Evolutionary conservation across 2,113 vertebrate genomes (phyloP), one percentile per base, ranked within the genome.

Genomic region (Eublepharis macularius): DNA sequence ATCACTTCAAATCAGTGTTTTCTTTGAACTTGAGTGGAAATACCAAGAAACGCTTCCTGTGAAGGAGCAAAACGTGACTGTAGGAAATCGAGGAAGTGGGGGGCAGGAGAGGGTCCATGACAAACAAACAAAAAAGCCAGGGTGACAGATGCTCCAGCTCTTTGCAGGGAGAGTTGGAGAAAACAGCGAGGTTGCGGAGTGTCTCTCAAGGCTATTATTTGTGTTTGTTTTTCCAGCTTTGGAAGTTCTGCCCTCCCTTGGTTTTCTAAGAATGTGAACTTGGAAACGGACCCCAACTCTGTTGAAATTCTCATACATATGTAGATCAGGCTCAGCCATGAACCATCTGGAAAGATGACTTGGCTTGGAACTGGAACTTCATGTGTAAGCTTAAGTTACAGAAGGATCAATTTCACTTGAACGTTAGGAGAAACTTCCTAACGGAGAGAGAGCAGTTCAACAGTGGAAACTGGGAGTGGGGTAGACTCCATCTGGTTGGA

Each of bases 251-350:
- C 90, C 81, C 43, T 81, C 82, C 73, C 83, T 91, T 86, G 80
- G 90, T 92, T 94, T 93, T 94, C 92, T 90, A 94, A 94, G 93
- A 94, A 95, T 92, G 93, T 92, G 93, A 91, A 94, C 93, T 92
- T 89, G 90, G 76, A 80, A 21, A 2, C 16, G 13, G 16, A 76
- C 3, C 17, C 34, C 21, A 32, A 66, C 90, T 88, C 92, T 92
- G 93, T 93, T 93, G 91, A 92, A 90, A 90, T 75, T 85, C 92
- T 91, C 4, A 83, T 93, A 91, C 92, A 87, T 88, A 92, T 90
- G 90, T 76, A 89, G 90, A 91, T 92, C 88, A 85, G 92, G 93
- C 93, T 80, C 92, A 91, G 92, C 92, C 81, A 74, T 11, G 36
- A 26, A 77, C 5, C 70, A 1, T 32, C 41, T 45, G 11, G 10